Conservation (phyloP, 2,888 invertebrate genomes). For the Drosophila nigritarsus region DNA sequence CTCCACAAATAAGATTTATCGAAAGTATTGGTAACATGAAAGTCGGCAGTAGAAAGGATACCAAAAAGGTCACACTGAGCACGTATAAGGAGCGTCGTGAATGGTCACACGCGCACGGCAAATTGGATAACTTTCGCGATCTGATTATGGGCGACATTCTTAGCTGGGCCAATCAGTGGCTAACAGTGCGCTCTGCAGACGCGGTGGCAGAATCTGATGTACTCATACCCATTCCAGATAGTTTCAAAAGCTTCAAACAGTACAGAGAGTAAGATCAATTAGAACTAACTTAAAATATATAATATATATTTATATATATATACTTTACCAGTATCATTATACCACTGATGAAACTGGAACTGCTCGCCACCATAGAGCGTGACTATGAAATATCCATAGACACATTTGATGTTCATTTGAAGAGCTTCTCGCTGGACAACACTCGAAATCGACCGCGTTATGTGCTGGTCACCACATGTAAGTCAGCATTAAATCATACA, state of each 20-base stretch:
- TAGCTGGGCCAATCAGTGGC: conserved; percentile 89
- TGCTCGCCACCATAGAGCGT: conserved; percentile 74
- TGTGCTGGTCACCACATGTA: conserved; percentile 72
- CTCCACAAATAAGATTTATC: conserved; percentile 65
- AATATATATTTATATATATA: not conserved
- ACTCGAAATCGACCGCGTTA: conserved; percentile 51
- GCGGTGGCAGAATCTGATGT: conserved; percentile 86
- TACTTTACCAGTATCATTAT: conserved; percentile 69
- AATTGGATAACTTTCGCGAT: conserved; percentile 79
- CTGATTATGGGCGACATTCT: conserved; percentile 87
- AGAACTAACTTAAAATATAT: not conserved
- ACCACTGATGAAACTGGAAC: conserved; percentile 83
- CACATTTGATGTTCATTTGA: conserved; percentile 57
- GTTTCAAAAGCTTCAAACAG: conserved; percentile 87
- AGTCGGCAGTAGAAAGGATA: conserved; percentile 50
- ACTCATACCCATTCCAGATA: conserved; percentile 86
- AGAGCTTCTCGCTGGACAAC: conserved; percentile 44
- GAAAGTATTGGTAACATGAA: conserved; percentile 65
- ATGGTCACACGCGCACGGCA: conserved; percentile 50
- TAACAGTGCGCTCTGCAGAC: conserved; percentile 86
- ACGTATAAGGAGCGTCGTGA: conserved; percentile 67
- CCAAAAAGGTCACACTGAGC: conserved; percentile 42
- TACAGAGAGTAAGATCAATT: conserved; percentile 86
- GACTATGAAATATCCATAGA: conserved; percentile 49
- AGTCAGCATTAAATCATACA: conserved; percentile 4